Evolutionary conservation across 2,113 vertebrate genomes (phyloP).

Genomic region (Nesoenas mayeri): DNA sequence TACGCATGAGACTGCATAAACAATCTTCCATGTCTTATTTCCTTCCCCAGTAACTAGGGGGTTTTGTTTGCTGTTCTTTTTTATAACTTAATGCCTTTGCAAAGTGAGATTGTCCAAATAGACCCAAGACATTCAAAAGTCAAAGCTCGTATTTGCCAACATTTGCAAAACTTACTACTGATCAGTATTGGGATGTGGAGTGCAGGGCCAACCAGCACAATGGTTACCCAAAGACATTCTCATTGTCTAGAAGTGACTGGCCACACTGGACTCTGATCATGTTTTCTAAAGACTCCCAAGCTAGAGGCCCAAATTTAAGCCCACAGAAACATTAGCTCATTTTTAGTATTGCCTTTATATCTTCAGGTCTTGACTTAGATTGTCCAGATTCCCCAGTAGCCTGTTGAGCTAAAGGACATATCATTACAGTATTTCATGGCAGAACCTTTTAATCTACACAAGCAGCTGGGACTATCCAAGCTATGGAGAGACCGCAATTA

Average conservation of each 20-base stretch:
- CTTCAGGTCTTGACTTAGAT: neutral
- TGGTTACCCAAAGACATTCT: neutral
- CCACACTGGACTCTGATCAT: neutral
- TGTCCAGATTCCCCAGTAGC: neutral
- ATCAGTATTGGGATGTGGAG: accelerated
- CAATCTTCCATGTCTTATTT: neutral
- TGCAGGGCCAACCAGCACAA: too few species aligned
- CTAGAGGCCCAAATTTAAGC: neutral
- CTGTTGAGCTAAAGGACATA: neutral
- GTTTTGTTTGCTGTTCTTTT: neutral
- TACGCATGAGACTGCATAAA: neutral
- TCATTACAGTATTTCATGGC: too few species aligned
- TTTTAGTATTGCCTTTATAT: neutral
- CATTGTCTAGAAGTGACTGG: neutral
- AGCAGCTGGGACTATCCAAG: neutral
- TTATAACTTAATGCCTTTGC: neutral
- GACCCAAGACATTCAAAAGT: neutral
- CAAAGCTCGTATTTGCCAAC: neutral
- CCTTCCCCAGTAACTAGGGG: neutral
- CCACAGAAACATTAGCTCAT: neutral
- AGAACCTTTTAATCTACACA: neutral
- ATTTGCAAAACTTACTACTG: neutral
- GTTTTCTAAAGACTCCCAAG: neutral
- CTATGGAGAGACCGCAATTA: neutral
- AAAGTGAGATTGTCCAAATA: neutral